A percentile compares a stretch with the other conserved stretches of the same genome.
phyloP scores from a whole-genome alignment of 2,888 invertebrate species.

The Beris morrisii region DNA sequence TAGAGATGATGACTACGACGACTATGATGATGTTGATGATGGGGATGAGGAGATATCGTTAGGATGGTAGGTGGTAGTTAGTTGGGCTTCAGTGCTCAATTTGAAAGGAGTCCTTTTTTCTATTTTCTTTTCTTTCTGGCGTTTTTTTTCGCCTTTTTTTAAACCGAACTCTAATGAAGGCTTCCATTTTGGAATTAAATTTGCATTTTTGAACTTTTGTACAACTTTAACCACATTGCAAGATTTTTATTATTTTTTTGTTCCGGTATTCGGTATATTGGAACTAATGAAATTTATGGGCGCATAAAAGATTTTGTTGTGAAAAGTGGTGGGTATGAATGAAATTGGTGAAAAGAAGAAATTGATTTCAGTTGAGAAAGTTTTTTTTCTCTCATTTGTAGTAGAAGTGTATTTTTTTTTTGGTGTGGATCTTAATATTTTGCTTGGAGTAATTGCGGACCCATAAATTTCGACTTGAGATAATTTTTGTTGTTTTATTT shows the following conservation, averaged over 20 bases:
- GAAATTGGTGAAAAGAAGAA: neutral
- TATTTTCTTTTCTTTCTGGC: neutral
- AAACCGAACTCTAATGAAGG: slow-evolving; percentile 26
- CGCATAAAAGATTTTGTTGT: neutral
- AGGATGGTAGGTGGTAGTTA: slow-evolving; percentile 24
- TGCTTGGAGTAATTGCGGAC: too few relatives aligned
- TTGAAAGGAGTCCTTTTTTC: neutral
- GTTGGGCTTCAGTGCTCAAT: slow-evolving; percentile 23
- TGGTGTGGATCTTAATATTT: too few relatives aligned
- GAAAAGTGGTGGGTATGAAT: neutral
- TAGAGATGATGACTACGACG: slow-evolving; percentile 16
- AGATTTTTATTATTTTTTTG: slow-evolving; percentile 17
- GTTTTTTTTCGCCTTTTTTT: slow-evolving; percentile 3
- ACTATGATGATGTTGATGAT: slow-evolving; percentile 4
- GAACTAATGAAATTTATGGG: slow-evolving; percentile 24
- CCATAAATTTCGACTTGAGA: too few relatives aligned
- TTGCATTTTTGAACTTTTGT: slow-evolving; percentile 33
- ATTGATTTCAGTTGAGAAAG: neutral
- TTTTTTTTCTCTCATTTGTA: neutral
- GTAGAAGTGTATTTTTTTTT: too few relatives aligned
- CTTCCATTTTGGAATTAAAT: slow-evolving; percentile 29
- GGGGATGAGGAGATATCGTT: slow-evolving; percentile 13
- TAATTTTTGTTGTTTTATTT: too few relatives aligned
- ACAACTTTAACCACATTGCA: slow-evolving; percentile 27
- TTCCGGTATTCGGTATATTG: slow-evolving; percentile 10